Evolutionary conservation across 2,888 invertebrate species (phyloP).

Genomic region (Xanthia icteritia): DNA sequence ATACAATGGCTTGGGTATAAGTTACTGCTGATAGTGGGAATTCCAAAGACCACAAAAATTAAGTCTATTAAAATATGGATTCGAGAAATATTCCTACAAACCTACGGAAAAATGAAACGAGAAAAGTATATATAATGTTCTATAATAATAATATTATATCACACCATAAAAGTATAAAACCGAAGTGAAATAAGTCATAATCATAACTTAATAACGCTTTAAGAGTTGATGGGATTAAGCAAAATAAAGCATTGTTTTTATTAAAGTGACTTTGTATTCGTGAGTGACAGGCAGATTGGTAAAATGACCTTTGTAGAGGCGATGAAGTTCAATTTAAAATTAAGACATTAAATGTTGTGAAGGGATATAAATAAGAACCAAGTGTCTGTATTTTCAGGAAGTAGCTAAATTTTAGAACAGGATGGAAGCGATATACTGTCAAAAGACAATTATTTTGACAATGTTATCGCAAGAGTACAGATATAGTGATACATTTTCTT

Average conservation of each 20-base stretch:
- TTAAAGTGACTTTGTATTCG: constrained; percentile 44
- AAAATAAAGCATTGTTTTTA: constrained; percentile 64
- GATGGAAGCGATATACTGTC: background rate
- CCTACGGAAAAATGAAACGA: background rate
- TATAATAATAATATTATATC: constrained; percentile 3
- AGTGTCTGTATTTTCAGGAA: background rate
- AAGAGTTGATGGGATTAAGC: constrained; percentile 53
- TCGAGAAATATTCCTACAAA: background rate
- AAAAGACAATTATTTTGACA: background rate
- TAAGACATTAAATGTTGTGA: constrained; percentile 45
- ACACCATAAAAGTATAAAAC: constrained; percentile 17
- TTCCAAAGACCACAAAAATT: background rate
- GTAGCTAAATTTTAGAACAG: background rate
- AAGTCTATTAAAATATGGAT: background rate
- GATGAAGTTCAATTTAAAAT: constrained; percentile 58
- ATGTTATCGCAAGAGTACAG: background rate
- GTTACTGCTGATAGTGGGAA: background rate
- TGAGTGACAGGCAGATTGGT: constrained; percentile 67
- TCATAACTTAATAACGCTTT: constrained; percentile 58
- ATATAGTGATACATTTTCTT: background rate
- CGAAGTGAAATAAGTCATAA: constrained; percentile 48
- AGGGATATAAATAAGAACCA: constrained; percentile 16
- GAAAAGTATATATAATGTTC: background rate
- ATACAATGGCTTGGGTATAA: background rate
- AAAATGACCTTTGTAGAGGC: constrained; percentile 63